These are phyloP conservation scores for Micrastur ruficollis DNA, from an alignment of 2,797 vertebrate species.

Conservation along the genomic window DNA sequence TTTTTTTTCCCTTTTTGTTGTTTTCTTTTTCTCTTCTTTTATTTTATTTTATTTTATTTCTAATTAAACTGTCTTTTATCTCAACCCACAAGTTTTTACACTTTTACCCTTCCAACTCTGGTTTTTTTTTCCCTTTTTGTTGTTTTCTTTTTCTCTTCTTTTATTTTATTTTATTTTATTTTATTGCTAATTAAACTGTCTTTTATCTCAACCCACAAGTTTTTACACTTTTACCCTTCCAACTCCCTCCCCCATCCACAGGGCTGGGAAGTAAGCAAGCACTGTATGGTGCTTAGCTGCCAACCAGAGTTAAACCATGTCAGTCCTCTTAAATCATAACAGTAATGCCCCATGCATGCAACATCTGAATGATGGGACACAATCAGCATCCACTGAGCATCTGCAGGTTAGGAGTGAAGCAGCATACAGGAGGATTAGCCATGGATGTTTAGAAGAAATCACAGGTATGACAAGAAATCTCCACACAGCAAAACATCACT, in stretches of 20 bases:
- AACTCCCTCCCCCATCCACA: neutral
- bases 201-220: neutral
- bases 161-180: neutral
- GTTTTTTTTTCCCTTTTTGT: neutral
- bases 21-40: too few relatives aligned
- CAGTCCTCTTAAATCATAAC: neutral
- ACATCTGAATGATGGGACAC: neutral
- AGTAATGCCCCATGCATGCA: neutral
- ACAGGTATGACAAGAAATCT: neutral
- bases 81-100: too few relatives aligned
- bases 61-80: neutral
- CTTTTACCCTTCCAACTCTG: neutral
- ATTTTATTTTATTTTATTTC: neutral
- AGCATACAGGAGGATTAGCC: neutral
- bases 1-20: neutral
- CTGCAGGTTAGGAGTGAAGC: neutral
- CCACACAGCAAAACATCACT: neutral
- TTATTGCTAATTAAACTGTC: neutral
- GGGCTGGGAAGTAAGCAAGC: neutral
- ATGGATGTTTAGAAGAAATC: neutral
- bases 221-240: too few relatives aligned
- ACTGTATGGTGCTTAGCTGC: neutral
- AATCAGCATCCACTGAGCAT: neutral
- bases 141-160: fast-evolving
- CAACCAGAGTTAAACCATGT: neutral